Evolutionary conservation across 2,888 invertebrate species (phyloP).

Genomic region (Drosophila longiperda): DNA sequence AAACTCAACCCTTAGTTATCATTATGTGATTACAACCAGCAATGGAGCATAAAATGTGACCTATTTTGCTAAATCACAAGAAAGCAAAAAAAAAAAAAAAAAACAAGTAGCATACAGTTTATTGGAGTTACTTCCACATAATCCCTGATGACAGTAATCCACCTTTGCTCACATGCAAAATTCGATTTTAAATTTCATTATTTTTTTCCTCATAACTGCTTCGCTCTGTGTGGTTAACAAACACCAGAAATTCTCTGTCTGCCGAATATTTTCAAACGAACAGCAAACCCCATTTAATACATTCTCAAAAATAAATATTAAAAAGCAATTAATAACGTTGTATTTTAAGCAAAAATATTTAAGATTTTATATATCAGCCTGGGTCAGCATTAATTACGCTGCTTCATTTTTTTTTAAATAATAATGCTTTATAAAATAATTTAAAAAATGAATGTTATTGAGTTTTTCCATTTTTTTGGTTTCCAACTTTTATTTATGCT

Average conservation of each 20-base stretch:
- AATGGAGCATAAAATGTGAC: conserved; percentile 10
- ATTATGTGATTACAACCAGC: not conserved
- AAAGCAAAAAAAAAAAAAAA: too few species aligned
- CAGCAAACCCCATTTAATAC: too few species aligned
- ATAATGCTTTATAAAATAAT: not conserved
- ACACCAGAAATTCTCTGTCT: not conserved
- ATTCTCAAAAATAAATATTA: too few species aligned
- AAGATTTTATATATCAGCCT: not conserved
- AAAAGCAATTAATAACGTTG: too few species aligned
- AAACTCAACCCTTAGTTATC: not conserved
- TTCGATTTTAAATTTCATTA: not conserved
- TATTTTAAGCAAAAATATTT: too few species aligned
- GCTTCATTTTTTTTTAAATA: not conserved
- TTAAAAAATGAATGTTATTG: not conserved
- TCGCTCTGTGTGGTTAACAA: not conserved
- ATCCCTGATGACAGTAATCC: not conserved
- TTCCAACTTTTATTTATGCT: conserved; percentile 42
- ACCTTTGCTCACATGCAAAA: not conserved
- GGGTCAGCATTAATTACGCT: not conserved
- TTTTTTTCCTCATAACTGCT: not conserved
- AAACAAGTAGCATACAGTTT: not conserved
- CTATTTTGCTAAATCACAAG: not conserved
- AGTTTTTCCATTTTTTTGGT: not conserved
- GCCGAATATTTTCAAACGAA: not conserved
- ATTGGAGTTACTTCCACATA: not conserved